Evolutionary conservation across 2,797 vertebrate species (phyloP), one percentile per base, ranked within the genome.

Genomic region (Labroides dimidiatus): DNA sequence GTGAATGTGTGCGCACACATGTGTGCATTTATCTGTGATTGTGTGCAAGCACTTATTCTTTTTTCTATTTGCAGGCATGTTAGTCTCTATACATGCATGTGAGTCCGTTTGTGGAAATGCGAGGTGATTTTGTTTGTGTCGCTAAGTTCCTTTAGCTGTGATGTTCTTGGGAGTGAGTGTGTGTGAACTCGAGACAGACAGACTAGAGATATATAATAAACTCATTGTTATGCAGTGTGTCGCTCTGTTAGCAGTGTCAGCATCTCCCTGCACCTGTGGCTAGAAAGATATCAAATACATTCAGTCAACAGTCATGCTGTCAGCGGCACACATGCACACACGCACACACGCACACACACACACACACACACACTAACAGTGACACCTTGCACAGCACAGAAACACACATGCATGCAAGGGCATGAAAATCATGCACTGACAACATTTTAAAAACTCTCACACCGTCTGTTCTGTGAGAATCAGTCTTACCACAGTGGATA

Each of bases 261-360:
- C 77, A 73, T 80, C 79, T 71, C 44, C 69, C 68, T 72, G 77
- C 81, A 84, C 83, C 83, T 86, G 78, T 82, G 78, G 72, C 72
- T 75, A 77, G 77, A 47, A 55, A 69, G 59, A 67, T 65, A 69
- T 74, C 69, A 77, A 24, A 69, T 60, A 19, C 51, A 39, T 36
- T n/a, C 60, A 69, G 58, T 69, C 57, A 49, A 50, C 55, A 69
- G 60, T 56, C 56, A 41, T 3, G 21, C 62, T 52, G 36, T 69
- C 75, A 56, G 23, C 37, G 53, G n/a, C n/a, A n/a, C n/a, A n/a
- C n/a, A n/a, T n/a, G n/a, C n/a, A n/a, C n/a, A n/a, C n/a, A n/a
- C n/a, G n/a, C n/a, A n/a, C n/a, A n/a, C n/a, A n/a, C 33, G 8
- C 11, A 27, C 36, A 36, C 6, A 10, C 39, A 17, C 1, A 3